Conservation (phyloP, 30 jellyfish, hydroid and myxozoan species). For the Aurelia coerulea region DNA sequence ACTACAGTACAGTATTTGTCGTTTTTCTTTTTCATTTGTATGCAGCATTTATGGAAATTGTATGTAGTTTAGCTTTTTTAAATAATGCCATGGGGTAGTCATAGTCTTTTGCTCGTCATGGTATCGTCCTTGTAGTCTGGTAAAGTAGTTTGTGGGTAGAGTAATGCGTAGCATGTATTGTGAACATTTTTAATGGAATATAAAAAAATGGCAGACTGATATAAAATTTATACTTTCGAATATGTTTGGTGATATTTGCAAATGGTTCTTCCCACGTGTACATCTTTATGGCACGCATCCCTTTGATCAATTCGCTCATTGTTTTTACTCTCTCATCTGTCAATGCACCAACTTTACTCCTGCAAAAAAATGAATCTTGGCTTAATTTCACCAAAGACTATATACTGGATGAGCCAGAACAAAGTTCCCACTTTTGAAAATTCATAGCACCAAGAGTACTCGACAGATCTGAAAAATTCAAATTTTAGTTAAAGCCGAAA, state of each 20-base stretch:
- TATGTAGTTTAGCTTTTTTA: too few species aligned
- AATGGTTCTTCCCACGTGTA: constrained; percentile 80
- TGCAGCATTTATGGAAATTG: too few species aligned
- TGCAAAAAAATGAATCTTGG: background rate
- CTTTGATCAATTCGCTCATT: constrained; percentile 62
- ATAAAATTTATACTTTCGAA: constrained; percentile 41
- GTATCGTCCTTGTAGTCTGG: too few species aligned
- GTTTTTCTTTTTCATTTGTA: too few species aligned
- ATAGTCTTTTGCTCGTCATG: too few species aligned
- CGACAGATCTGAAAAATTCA: too few species aligned
- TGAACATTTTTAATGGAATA: background rate
- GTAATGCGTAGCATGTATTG: too few species aligned
- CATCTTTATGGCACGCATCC: constrained; percentile 77
- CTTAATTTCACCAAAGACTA: background rate
- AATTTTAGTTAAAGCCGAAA: background rate
- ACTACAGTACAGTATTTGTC: too few species aligned
- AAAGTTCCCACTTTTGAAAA: too few species aligned
- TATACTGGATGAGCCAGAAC: background rate
- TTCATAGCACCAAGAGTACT: too few species aligned
- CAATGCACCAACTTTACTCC: constrained; percentile 39
- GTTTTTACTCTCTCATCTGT: constrained; percentile 74
- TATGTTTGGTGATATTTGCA: constrained; percentile 8
- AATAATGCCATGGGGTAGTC: too few species aligned
- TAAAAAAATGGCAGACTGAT: background rate
- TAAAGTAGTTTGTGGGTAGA: too few species aligned